Percentiles rank a stretch among this genome's conserved stretches.
These are phyloP conservation scores for Schizotus pectinicornis DNA, from an alignment of 2,888 invertebrate genomes.

Conservation along the genomic window DNA sequence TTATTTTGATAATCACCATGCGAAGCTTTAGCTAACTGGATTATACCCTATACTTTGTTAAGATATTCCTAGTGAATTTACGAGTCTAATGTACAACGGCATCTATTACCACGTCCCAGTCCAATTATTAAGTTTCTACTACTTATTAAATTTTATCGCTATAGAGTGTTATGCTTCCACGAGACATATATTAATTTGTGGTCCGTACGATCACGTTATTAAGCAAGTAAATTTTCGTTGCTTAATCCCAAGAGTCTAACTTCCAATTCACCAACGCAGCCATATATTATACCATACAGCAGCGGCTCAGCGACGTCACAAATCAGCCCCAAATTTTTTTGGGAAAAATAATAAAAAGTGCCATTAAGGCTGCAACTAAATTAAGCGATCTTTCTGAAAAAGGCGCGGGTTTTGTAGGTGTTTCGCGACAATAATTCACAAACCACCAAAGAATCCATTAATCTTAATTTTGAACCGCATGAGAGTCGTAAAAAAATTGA, in stretches of 20 bases:
- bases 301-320: too few relatives aligned
- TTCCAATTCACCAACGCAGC: constrained; percentile 10
- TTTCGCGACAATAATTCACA: constrained; percentile 1
- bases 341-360: too few relatives aligned
- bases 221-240: constrained; percentile 9
- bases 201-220: constrained; percentile 13
- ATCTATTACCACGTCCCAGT: too few relatives aligned
- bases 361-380: too few relatives aligned
- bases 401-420: too few relatives aligned
- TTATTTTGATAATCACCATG: background rate
- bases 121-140: background rate
- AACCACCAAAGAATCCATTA: constrained; percentile 23
- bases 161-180: background rate
- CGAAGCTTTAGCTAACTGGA: too few relatives aligned
- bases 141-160: constrained; percentile 13
- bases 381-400: too few relatives aligned
- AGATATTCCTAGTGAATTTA: too few relatives aligned
- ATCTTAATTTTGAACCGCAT: constrained; percentile 23
- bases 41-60: too few relatives aligned
- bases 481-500: constrained; percentile 25
- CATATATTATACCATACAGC: background rate
- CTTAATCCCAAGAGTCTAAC: constrained; percentile 1
- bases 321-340: too few relatives aligned
- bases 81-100: too few relatives aligned
- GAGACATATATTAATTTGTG: constrained; percentile 14